These are phyloP conservation scores for Aleiodes testaceus DNA, from an alignment of 2,888 invertebrate species.

Conservation along the genomic window DNA sequence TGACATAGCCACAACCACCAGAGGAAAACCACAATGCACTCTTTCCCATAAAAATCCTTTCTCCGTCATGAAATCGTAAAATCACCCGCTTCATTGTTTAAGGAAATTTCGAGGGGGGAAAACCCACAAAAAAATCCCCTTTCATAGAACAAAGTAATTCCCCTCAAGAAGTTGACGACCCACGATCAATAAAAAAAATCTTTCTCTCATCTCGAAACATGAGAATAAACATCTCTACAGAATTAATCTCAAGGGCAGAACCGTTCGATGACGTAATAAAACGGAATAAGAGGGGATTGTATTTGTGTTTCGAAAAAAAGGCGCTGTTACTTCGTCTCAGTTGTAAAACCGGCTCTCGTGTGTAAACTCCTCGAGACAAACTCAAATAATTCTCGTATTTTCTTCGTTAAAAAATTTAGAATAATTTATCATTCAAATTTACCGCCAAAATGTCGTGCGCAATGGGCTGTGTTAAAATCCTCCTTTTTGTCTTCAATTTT, in stretches of 20 bases:
- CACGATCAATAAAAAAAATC: too few species aligned
- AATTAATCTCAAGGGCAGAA: not conserved
- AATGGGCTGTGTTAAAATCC: slow-evolving; percentile 84
- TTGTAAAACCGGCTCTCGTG: slow-evolving; percentile 13
- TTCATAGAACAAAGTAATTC: too few species aligned
- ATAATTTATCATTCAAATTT: too few species aligned
- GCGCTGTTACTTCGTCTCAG: not conserved
- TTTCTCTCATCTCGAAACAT: not conserved
- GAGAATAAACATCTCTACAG: not conserved
- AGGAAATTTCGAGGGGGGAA: too few species aligned
- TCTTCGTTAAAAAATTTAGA: not conserved
- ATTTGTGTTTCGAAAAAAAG: slow-evolving; percentile 1
- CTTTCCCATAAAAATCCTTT: too few species aligned
- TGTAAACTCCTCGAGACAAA: not conserved
- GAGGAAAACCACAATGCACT: too few species aligned
- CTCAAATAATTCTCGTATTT: not conserved
- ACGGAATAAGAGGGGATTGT: not conserved
- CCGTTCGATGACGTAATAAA: slow-evolving; percentile 18
- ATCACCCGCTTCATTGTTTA: too few species aligned
- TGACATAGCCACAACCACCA: too few species aligned
- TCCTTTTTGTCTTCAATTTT: slow-evolving; percentile 85
- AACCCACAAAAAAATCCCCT: too few species aligned
- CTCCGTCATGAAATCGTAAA: too few species aligned
- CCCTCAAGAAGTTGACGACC: too few species aligned
- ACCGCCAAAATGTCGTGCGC: slow-evolving; percentile 77